phyloP scores from a whole-genome alignment of 2,888 invertebrate species.

The Trissolcus brochymenae region DNA sequence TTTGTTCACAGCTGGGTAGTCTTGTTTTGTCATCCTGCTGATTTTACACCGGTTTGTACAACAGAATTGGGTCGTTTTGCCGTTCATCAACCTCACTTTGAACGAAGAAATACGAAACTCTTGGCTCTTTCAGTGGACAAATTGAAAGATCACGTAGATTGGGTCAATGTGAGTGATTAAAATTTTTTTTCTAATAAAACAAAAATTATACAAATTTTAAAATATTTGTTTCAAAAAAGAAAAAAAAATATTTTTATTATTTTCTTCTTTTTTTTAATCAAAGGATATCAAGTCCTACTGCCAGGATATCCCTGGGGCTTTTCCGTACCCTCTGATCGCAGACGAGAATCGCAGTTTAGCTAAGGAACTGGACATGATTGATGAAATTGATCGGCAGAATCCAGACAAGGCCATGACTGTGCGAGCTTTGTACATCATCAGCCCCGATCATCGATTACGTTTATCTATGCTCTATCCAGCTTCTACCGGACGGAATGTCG shows the following conservation, averaged over 20 bases:
- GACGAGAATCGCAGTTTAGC: slow-evolving; percentile 85
- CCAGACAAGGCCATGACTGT: slow-evolving; percentile 84
- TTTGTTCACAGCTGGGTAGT: slow-evolving; percentile 84
- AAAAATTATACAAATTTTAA: neutral
- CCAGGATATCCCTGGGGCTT: slow-evolving; percentile 82
- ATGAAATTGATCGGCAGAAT: slow-evolving; percentile 83
- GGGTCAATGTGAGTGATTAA: slow-evolving; percentile 81
- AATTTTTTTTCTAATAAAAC: neutral
- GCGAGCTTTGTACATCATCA: slow-evolving; percentile 87
- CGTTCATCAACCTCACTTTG: slow-evolving; percentile 83
- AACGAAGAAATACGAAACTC: slow-evolving; percentile 84
- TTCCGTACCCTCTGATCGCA: slow-evolving; percentile 90
- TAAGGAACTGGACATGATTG: slow-evolving; percentile 86
- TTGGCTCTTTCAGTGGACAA: slow-evolving; percentile 89
- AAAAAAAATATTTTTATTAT: neutral
- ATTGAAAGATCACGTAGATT: slow-evolving; percentile 84
- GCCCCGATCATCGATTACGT: slow-evolving; percentile 87
- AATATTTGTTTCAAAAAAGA: neutral
- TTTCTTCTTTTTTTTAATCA: neutral
- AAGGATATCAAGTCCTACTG: slow-evolving; percentile 84
- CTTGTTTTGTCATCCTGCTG: slow-evolving; percentile 91
- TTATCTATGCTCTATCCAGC: slow-evolving; percentile 90
- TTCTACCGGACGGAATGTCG: slow-evolving; percentile 90
- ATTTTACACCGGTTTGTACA: slow-evolving; percentile 94
- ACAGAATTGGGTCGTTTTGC: slow-evolving; percentile 89